phyloP scores from a whole-genome alignment of 2,113 vertebrate species.

The Grallaria varia region DNA sequence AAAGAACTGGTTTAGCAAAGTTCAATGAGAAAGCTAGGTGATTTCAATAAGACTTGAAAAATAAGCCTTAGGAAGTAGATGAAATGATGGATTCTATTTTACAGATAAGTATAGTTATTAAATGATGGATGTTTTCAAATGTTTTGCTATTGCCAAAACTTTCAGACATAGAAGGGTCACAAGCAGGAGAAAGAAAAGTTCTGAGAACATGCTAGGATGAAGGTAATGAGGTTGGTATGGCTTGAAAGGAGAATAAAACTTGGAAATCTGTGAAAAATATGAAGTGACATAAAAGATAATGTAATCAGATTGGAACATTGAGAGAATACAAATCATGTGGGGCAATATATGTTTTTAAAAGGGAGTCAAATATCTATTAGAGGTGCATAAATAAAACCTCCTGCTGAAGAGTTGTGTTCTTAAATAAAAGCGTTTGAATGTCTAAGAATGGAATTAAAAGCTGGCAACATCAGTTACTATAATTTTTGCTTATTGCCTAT shows the following conservation, averaged over 20 bases:
- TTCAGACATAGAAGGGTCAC: neutral
- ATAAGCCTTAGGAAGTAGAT: neutral
- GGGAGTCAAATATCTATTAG: neutral
- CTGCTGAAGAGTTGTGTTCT: neutral
- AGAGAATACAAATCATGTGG: neutral
- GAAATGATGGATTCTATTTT: neutral
- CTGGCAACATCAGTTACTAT: neutral
- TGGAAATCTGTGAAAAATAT: neutral
- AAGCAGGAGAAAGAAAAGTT: neutral
- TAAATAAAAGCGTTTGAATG: neutral
- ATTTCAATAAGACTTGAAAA: slow-evolving; percentile 21
- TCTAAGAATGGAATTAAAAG: neutral
- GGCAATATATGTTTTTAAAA: neutral
- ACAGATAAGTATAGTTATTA: neutral
- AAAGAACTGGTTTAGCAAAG: neutral
- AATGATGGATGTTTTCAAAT: neutral
- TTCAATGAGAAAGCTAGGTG: neutral
- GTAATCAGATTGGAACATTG: neutral
- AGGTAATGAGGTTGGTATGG: neutral
- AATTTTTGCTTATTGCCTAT: slow-evolving; percentile 7
- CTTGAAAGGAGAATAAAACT: neutral
- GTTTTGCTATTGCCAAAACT: neutral
- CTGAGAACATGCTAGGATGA: neutral
- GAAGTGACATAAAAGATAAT: neutral
- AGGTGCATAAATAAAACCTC: neutral